phyloP scores from a whole-genome alignment of 2,113 vertebrate species.

The Nanorana parkeri region DNA sequence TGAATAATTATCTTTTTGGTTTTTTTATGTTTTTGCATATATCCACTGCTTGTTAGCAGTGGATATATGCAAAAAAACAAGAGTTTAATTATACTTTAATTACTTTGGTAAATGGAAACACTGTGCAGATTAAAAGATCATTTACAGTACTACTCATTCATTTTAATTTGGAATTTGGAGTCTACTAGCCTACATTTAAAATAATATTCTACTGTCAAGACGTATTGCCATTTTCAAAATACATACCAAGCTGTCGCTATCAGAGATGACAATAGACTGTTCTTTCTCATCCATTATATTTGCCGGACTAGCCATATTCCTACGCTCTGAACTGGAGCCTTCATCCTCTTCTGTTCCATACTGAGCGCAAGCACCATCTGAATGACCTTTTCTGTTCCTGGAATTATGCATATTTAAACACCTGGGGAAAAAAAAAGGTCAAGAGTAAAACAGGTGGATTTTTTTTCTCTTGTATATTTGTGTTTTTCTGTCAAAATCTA shows the following conservation, averaged over 20 bases:
- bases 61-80: too few species aligned
- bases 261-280: conserved; percentile 75
- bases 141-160: too few species aligned
- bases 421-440: background rate
- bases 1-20: too few species aligned
- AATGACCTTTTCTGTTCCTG: conserved; percentile 69
- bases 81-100: too few species aligned
- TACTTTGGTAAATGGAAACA: too few species aligned
- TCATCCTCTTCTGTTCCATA: conserved; percentile 63
- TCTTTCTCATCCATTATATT: conserved; percentile 70
- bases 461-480: background rate
- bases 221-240: conserved; percentile 9
- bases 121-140: too few species aligned
- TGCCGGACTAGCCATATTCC: conserved; percentile 49
- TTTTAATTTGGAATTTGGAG: too few species aligned
- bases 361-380: conserved; percentile 63
- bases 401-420: conserved; percentile 72
- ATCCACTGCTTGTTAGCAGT: too few species aligned
- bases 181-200: too few species aligned
- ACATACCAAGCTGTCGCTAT: conserved; percentile 80
- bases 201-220: too few species aligned
- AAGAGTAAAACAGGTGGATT: background rate
- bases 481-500: background rate
- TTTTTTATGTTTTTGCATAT: too few species aligned
- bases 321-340: conserved; percentile 52